Conservation (phyloP, 2,888 invertebrate genomes). For the Ophion obscuratus region DNA sequence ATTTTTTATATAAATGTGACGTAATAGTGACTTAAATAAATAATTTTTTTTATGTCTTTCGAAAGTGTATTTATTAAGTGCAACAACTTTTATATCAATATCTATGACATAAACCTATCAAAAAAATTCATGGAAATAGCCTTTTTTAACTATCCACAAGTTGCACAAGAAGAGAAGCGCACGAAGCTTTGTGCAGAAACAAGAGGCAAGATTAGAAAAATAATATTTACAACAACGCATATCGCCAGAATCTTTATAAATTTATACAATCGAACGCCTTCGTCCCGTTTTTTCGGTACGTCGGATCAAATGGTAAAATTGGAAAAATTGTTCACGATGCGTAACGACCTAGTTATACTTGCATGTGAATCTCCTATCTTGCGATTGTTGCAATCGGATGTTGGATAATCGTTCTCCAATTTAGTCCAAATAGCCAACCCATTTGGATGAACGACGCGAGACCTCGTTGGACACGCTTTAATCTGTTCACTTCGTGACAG, state of each 20-base stretch:
- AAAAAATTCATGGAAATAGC: too few relatives aligned
- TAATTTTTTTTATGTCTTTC: too few relatives aligned
- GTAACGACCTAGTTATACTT: not conserved
- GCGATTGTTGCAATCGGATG: constrained; percentile 38
- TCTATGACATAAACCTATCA: too few relatives aligned
- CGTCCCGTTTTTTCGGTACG: not conserved
- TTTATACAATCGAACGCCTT: not conserved
- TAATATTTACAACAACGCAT: not conserved
- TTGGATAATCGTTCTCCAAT: constrained; percentile 43
- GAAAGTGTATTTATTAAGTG: too few relatives aligned
- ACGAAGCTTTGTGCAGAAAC: not conserved
- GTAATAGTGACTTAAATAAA: too few relatives aligned
- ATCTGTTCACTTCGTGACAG: constrained; percentile 8
- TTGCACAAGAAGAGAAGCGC: too few relatives aligned
- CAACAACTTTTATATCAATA: too few relatives aligned
- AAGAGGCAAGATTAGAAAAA: not conserved
- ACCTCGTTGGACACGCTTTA: constrained; percentile 29
- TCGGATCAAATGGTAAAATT: not conserved
- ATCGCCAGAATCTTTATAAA: not conserved
- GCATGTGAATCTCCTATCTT: not conserved
- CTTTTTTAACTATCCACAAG: too few relatives aligned
- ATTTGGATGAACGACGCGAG: constrained; percentile 36
- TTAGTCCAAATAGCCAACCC: constrained; percentile 38
- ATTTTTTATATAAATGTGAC: too few relatives aligned
- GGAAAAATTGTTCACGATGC: not conserved